Conservation (phyloP, 2,797 vertebrate species). For the Okamejei kenojei region DNA sequence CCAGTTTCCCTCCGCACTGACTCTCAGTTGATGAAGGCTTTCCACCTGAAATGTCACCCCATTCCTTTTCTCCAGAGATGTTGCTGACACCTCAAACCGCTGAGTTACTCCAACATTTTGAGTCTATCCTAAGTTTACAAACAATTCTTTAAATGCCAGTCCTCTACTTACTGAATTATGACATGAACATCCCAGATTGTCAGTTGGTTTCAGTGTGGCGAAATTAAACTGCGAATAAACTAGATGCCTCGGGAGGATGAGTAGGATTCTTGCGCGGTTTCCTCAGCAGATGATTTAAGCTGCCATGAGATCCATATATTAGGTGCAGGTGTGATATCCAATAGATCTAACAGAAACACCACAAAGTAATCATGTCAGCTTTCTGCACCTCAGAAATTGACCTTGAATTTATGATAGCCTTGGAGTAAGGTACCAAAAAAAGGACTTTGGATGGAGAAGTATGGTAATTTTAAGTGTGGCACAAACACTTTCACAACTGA, state of each 20-base stretch:
- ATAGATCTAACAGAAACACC: constrained; percentile 65
- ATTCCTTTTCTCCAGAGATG: too few species aligned
- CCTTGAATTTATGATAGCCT: not conserved
- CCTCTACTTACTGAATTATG: constrained; percentile 41
- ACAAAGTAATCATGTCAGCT: not conserved
- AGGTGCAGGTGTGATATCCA: constrained; percentile 69
- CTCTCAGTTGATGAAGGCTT: too few species aligned
- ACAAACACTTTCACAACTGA: not conserved
- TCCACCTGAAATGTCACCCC: too few species aligned
- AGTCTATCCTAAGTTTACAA: not conserved
- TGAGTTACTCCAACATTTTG: too few species aligned
- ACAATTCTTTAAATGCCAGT: not conserved
- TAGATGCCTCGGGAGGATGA: constrained; percentile 64
- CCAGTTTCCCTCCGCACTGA: too few species aligned
- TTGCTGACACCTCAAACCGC: too few species aligned
- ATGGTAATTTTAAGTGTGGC: not conserved
- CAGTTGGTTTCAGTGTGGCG: not conserved
- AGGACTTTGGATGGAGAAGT: not conserved
- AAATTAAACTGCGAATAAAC: constrained; percentile 55
- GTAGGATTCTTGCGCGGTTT: constrained; percentile 61
- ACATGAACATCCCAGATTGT: constrained; percentile 62
- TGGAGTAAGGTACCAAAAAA: not conserved
- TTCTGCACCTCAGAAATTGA: not conserved
- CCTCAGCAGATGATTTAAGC: constrained; percentile 83
- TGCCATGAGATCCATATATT: constrained; percentile 94